Percentiles rank a stretch among this genome's conserved stretches.
These are phyloP conservation scores for Halictus ligatus DNA, from an alignment of 2,888 invertebrate genomes.

Conservation along the genomic window DNA sequence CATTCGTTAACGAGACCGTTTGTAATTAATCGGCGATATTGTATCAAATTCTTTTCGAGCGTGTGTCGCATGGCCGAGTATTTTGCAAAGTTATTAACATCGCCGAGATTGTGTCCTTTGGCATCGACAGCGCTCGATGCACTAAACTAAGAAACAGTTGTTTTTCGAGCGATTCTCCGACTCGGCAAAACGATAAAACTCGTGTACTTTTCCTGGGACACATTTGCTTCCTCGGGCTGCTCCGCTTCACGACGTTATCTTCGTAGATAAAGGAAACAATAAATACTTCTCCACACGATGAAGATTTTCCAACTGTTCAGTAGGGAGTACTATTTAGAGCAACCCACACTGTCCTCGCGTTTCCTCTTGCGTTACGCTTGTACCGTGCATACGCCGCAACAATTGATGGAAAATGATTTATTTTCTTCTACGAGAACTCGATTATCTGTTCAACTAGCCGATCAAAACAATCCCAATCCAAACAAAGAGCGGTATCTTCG, in stretches of 20 bases:
- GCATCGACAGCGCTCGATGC: constrained; percentile 13
- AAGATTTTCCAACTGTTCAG: constrained; percentile 31
- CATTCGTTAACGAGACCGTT: too few species aligned
- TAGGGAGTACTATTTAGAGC: background rate
- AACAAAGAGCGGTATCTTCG: background rate
- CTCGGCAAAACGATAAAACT: constrained; percentile 56
- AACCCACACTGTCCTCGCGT: background rate
- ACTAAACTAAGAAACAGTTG: constrained; percentile 43
- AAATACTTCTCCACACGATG: constrained; percentile 18
- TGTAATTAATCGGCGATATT: background rate
- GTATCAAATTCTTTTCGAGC: background rate
- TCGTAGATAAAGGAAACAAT: constrained; percentile 60
- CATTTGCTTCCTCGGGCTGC: constrained; percentile 38
- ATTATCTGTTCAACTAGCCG: background rate
- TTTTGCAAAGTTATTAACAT: background rate
- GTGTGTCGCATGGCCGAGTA: too few species aligned
- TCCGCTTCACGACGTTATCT: constrained; percentile 50
- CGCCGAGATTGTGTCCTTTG: background rate
- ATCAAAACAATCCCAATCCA: background rate
- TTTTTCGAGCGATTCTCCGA: constrained; percentile 44
- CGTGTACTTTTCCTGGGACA: constrained; percentile 56
- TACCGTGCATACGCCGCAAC: background rate
- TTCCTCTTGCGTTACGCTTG: background rate
- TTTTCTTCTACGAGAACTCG: background rate
- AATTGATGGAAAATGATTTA: background rate